These are phyloP conservation scores for Panopea generosa DNA, from an alignment of 2,888 invertebrate genomes.

Conservation along the genomic window DNA sequence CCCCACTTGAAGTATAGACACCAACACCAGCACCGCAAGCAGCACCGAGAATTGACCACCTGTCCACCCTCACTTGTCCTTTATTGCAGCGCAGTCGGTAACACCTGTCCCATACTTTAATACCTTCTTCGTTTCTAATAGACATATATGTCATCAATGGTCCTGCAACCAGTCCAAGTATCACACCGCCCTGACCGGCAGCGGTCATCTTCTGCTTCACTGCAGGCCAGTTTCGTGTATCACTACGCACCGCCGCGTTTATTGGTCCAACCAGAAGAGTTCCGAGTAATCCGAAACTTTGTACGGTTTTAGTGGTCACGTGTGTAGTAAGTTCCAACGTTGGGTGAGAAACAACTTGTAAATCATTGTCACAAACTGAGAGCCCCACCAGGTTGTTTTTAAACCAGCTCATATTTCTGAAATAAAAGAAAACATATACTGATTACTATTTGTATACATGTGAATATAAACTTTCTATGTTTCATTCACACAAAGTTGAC, in stretches of 20 bases:
- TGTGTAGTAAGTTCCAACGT: slow-evolving; percentile 41
- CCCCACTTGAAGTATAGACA: slow-evolving; percentile 20
- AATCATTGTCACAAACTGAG: slow-evolving; percentile 43
- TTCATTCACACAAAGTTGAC: too few relatives aligned
- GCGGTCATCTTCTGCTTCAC: slow-evolving; percentile 42
- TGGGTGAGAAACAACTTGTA: slow-evolving; percentile 47
- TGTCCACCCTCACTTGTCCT: slow-evolving; percentile 57
- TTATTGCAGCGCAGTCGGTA: slow-evolving; percentile 58
- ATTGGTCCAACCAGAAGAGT: slow-evolving; percentile 54
- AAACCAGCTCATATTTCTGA: too few relatives aligned
- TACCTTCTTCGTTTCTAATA: slow-evolving; percentile 40
- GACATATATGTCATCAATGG: slow-evolving; percentile 46
- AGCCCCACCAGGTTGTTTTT: too few relatives aligned
- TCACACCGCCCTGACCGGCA: slow-evolving; percentile 48
- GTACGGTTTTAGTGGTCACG: slow-evolving; percentile 57
- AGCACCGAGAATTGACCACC: slow-evolving; percentile 42
- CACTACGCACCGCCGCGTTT: slow-evolving; percentile 43
- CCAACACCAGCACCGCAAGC: slow-evolving; percentile 44
- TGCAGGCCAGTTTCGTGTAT: slow-evolving; percentile 54
- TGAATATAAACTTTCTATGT: too few relatives aligned
- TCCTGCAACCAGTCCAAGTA: slow-evolving; percentile 47
- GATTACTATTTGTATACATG: too few relatives aligned
- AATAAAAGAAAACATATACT: too few relatives aligned
- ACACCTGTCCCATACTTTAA: slow-evolving; percentile 51
- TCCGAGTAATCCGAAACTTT: slow-evolving; percentile 56